Base-by-base conservation (phyloP, 2,113 vertebrate species). In the Galemys pyrenaicus region DNA sequence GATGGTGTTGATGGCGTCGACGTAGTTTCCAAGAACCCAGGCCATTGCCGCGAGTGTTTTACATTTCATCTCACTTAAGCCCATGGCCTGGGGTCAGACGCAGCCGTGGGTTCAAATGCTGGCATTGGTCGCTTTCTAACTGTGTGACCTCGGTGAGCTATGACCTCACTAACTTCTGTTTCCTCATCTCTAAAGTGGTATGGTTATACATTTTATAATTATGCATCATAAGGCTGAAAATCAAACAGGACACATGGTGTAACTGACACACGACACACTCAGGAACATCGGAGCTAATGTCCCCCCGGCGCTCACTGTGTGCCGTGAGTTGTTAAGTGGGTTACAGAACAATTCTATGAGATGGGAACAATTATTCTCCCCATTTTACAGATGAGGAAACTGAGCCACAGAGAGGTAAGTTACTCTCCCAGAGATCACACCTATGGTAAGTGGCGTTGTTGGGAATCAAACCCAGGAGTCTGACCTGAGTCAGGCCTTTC, bases 391-490 rank as follows among this genome's bases (percentile, higher is more conserved):
- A 74, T 56, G 37, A 84, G 81, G 44, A 73, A 68, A 75, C 49
- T 54, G 91, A 74, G 95, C 44, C 70, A 9, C 54, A 85, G 67
- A 93, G 26, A 77, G 8, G 49, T 64, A 22, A 88, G 78, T 70
- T 51, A 35, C 68, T 58, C 56, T 24, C 24, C 26, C 62, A 58
- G 51, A 32, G 30, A 30, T 58, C 74, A 80, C 20, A 22, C 79
- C 81, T 13, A 11, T 10, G 77, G 80, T 11, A 82, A 54, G 32
- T 64, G 87, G 12, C 39, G 6, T 62, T 2, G 0, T 5, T 0
- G 4, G 39, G 39, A 32, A 32, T 46, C 83, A 56, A 67, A 44
- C 30, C 30, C 68, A 19, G 39, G 60, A 65, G 60, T 51, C n/a
- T 46, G 46, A 26, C 71, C n/a, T 62, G 30, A n/a, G 56, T 28